These are phyloP conservation scores for Sapayoa aenigma DNA, from an alignment of 2,113 vertebrate genomes.

Conservation along the genomic window DNA sequence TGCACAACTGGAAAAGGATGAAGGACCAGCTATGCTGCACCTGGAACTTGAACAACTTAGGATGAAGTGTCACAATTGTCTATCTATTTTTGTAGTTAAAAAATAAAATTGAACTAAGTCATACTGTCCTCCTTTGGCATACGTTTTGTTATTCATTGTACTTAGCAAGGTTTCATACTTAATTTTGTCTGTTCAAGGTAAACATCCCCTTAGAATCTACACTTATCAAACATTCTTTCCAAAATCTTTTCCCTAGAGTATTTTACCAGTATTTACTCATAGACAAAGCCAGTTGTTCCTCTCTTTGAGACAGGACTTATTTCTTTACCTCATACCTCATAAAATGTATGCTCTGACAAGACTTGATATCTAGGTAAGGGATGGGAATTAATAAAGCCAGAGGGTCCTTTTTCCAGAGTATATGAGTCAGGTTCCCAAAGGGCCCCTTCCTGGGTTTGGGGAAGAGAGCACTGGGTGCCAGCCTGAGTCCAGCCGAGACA, in stretches of 20 bases:
- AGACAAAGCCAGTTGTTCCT: background rate
- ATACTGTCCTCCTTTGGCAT: background rate
- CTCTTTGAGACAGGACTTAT: background rate
- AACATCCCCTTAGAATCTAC: background rate
- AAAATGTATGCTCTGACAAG: background rate
- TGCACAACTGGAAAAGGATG: rapidly evolving
- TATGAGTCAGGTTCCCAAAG: background rate
- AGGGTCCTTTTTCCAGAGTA: background rate
- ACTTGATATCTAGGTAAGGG: background rate
- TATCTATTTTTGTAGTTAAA: background rate
- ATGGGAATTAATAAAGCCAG: background rate
- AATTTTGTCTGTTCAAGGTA: background rate
- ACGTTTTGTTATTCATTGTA: background rate
- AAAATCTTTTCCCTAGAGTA: background rate
- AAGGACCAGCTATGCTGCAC: background rate
- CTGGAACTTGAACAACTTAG: background rate
- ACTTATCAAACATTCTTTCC: background rate
- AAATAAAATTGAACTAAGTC: background rate
- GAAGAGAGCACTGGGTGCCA: background rate
- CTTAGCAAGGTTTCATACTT: background rate
- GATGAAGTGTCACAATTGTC: background rate
- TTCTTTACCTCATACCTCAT: background rate
- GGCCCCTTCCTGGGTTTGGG: rapidly evolving
- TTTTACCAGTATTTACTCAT: background rate
- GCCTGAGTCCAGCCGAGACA: background rate